A percentile compares a stretch with the other conserved stretches of the same genome.
These are phyloP conservation scores for Bombycilla garrulus DNA, from an alignment of 2,113 vertebrate genomes.

Conservation along the genomic window DNA sequence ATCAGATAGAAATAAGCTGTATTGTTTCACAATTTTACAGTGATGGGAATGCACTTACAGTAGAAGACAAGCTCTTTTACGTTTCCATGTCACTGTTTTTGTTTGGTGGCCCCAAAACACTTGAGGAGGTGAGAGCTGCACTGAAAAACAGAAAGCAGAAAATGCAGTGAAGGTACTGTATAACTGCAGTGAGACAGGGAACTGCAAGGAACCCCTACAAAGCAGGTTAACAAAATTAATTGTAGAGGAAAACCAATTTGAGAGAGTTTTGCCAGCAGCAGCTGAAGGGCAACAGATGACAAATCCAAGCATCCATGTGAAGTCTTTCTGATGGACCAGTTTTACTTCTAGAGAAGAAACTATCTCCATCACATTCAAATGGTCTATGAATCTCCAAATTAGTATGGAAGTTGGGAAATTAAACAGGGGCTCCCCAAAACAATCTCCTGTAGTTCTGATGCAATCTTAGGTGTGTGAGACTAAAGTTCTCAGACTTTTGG, in stretches of 20 bases:
- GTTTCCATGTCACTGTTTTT: background rate
- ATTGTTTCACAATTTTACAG: background rate
- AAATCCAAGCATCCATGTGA: background rate
- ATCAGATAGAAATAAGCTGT: slow-evolving; percentile 5
- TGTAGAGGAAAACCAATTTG: background rate
- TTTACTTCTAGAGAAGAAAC: background rate
- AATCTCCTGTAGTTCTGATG: background rate
- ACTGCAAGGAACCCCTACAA: background rate
- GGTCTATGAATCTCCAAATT: background rate
- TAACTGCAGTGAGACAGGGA: background rate
- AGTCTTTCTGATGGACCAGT: background rate
- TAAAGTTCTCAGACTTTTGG: background rate
- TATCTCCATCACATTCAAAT: background rate
- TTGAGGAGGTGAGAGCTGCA: background rate
- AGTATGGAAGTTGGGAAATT: background rate
- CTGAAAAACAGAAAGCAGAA: slow-evolving; percentile 5
- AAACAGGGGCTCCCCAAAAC: background rate
- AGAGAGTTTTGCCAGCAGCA: background rate
- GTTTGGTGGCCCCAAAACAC: background rate
- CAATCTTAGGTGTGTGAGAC: background rate
- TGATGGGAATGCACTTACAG: background rate
- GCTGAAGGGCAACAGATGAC: background rate
- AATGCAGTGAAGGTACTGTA: background rate
- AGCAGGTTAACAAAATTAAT: background rate
- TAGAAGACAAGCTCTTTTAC: background rate